Conservation (phyloP, 2,888 invertebrate genomes). For the Chrysodeixis includens region DNA sequence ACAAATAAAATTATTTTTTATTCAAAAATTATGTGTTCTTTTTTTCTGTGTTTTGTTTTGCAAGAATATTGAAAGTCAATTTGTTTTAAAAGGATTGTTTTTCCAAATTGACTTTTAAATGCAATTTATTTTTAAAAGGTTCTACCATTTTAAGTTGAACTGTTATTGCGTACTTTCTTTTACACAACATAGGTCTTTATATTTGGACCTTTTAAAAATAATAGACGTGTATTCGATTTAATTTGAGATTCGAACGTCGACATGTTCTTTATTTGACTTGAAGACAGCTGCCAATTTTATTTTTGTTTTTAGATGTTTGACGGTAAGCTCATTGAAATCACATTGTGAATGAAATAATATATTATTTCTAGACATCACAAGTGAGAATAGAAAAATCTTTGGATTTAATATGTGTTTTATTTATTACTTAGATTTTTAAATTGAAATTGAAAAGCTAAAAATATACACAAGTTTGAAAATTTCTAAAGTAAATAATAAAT, state of each 20-base stretch:
- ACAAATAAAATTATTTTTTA: no score
- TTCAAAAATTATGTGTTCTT: no score
- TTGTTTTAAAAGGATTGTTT: background rate
- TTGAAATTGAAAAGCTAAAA: no score
- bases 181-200: background rate
- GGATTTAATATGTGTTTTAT: no score
- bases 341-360: background rate
- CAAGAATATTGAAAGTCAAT: background rate
- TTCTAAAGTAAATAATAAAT: background rate
- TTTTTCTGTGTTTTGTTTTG: no score
- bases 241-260: background rate
- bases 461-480: background rate
- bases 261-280: background rate
- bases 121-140: background rate
- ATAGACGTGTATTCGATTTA: background rate
- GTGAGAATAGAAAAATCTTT: no score
- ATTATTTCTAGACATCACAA: no score
- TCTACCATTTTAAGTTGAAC: slow-evolving; percentile 1
- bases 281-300: background rate
- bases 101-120: background rate
- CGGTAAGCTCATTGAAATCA: background rate
- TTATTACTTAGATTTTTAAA: no score
- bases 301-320: background rate
- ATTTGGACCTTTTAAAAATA: background rate
- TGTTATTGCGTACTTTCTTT: background rate